Evolutionary conservation across 2,888 invertebrate species (phyloP), one percentile per base, ranked within the genome.

Genomic region (Notocelia uddmanniana): DNA sequence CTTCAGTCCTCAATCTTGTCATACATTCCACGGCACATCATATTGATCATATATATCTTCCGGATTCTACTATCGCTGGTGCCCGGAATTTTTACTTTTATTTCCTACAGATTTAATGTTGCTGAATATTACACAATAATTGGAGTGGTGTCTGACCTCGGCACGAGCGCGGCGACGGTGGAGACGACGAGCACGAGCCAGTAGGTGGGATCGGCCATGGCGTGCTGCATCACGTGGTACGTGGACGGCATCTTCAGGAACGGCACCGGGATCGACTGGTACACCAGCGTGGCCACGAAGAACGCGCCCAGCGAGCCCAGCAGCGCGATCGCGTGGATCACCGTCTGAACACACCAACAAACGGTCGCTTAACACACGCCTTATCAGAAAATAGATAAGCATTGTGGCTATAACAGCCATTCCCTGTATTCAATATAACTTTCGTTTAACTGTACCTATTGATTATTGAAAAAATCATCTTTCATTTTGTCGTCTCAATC

Each of bases 171-270:
- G 58, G 97, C 92, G 41, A 97, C 96, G 26, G 97, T 95, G 63
- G 97, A 96, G 73, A 99, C 89, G 18, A 97, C 78, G 64, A 98
- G 95, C 41, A 97, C 95, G 68, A 98, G 94, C 97, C 98, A 98
- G 94, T 97, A 98, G 23, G 95, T 91, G 3, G 96, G 95, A 74
- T 97, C 95, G 31, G 90, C 88, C 82, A 98, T 94, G 66, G 97
- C 96, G 84, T 95, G 95, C 85, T 97, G 96, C 90, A 98, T 96
- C 69, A 98, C 97, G 96, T 96, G 97, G 89, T 97, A 98, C 31
- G 97, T 98, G 80, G 97, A 97, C 50, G 98, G 97, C 80, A 98
- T 93, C 71, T 96, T 96, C 87, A 97, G 96, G 89, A 97, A 97
- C 78, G 96, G 95, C 76, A 97, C 95, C 87, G 97, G 97, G 77